These are phyloP conservation scores for Lepidocolaptes lacrymiger DNA, from an alignment of 2,797 vertebrate genomes.

Conservation along the genomic window DNA sequence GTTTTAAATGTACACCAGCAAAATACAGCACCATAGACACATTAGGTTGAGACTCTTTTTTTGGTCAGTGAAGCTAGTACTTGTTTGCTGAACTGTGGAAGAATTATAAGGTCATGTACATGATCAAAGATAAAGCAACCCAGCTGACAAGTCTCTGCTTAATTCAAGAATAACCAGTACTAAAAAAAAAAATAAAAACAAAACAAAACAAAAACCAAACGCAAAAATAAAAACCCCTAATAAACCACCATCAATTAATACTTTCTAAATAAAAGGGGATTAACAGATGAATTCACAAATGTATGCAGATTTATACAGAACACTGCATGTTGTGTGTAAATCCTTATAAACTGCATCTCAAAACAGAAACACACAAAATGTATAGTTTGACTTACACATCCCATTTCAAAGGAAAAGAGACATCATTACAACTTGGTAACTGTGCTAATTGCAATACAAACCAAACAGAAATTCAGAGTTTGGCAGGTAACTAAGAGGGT, in stretches of 20 bases:
- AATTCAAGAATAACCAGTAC: constrained; percentile 77
- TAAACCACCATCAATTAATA: constrained; percentile 53
- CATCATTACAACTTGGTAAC: constrained; percentile 76
- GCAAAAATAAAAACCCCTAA: constrained; percentile 24
- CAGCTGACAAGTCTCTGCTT: constrained; percentile 76
- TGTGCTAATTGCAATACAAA: constrained; percentile 78
- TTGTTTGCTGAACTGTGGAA: constrained; percentile 78
- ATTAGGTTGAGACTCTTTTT: constrained; percentile 59
- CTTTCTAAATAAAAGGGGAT: constrained; percentile 60
- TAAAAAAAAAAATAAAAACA: constrained; percentile 52
- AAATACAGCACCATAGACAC: constrained; percentile 79
- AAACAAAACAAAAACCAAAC: constrained; percentile 33
- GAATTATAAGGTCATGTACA: constrained; percentile 64
- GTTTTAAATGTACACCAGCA: constrained; percentile 69
- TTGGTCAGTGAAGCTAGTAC: constrained; percentile 79
- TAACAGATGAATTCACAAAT: constrained; percentile 71
- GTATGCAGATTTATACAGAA: constrained; percentile 76
- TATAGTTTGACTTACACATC: constrained; percentile 78
- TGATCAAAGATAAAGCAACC: constrained; percentile 76
- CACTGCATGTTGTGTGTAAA: constrained; percentile 76
- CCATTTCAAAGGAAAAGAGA: constrained; percentile 72
- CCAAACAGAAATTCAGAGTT: constrained; percentile 74
- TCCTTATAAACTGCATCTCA: constrained; percentile 72
- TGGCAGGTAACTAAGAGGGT: constrained; percentile 79
- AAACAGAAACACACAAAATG: constrained; percentile 75